These are phyloP conservation scores for Epicauta chinensis DNA, from an alignment of 1,140 invertebrate species.

Conservation along the genomic window DNA sequence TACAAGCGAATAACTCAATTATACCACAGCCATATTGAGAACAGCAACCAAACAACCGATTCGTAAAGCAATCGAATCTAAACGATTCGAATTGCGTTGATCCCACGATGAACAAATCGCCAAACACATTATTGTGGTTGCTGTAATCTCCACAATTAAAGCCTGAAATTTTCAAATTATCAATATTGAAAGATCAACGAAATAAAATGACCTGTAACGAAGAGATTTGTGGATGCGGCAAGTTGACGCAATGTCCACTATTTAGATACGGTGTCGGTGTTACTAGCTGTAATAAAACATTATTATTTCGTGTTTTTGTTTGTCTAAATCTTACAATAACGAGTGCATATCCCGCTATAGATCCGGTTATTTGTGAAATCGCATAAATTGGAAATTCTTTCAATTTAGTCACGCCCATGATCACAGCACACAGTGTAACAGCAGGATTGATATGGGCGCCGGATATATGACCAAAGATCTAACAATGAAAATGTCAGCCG, in stretches of 20 bases:
- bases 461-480: conserved; percentile 64
- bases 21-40: conserved; percentile 43
- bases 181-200: not conserved
- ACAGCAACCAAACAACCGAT: conserved; percentile 43
- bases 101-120: conserved; percentile 47
- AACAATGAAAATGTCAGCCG: conserved; percentile 25
- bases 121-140: conserved; percentile 43
- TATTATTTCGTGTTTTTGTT: not conserved
- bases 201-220: conserved; percentile 25
- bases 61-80: conserved; percentile 47
- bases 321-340: conserved; percentile 44
- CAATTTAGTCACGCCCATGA: conserved; percentile 57
- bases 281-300: conserved; percentile 25
- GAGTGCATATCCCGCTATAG: conserved; percentile 57
- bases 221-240: conserved; percentile 17
- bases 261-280: conserved; percentile 20
- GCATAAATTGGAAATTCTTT: conserved; percentile 61
- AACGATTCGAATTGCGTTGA: conserved; percentile 38
- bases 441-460: conserved; percentile 72
- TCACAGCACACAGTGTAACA: conserved; percentile 61
- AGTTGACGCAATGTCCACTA: conserved; percentile 10
- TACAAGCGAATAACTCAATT: not conserved
- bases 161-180: conserved; percentile 33
- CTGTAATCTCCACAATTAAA: conserved; percentile 40
- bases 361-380: conserved; percentile 63